Evolutionary conservation across 92 coral and sea anemone species (phyloP).

Genomic region (Porites cylindrica): DNA sequence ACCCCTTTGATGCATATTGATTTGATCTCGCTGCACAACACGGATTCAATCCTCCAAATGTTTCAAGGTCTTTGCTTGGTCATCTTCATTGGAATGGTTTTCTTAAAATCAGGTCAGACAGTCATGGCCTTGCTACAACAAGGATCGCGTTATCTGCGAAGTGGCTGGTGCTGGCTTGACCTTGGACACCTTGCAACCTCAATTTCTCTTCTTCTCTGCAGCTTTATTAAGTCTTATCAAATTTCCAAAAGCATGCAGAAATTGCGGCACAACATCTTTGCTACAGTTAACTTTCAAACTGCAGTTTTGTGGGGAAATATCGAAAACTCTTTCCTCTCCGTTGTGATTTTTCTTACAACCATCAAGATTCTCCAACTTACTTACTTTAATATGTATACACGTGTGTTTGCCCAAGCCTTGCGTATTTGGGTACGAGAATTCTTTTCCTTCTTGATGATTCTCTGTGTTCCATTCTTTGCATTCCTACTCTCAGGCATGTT

Average conservation of each 20-base stretch:
- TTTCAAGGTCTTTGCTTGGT: background rate
- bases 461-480: background rate
- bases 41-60: background rate
- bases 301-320: conserved; percentile 1
- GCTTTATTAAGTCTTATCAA: background rate
- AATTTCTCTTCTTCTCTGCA: background rate
- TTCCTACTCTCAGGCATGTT: background rate
- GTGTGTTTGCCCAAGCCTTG: background rate
- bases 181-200: background rate
- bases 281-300: background rate
- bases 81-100: conserved; percentile 2
- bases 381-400: conserved; percentile 1
- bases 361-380: background rate
- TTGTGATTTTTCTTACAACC: background rate
- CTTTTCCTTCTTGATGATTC: background rate
- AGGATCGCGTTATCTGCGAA: background rate
- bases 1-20: background rate
- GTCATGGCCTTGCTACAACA: background rate
- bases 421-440: background rate
- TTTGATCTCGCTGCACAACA: background rate
- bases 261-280: background rate
- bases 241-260: background rate
- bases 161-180: background rate
- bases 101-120: background rate
- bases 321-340: background rate